Evolutionary conservation across 2,797 vertebrate genomes (phyloP).

Genomic region (Spondyliosoma cantharus): DNA sequence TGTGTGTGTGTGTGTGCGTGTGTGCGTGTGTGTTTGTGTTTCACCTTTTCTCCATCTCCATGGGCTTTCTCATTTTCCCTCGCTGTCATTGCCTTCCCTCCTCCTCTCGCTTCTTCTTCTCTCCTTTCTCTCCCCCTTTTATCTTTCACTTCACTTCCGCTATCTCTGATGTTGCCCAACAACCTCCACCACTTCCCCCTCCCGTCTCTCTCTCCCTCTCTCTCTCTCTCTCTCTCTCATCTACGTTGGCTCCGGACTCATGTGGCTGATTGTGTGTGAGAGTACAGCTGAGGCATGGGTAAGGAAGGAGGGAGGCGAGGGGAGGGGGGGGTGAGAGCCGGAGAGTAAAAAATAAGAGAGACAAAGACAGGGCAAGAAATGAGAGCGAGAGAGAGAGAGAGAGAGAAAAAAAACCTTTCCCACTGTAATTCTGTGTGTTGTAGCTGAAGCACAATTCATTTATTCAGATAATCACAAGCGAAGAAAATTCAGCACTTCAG

Average conservation of each 20-base stretch:
- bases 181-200: conserved; percentile 40
- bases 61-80: conserved; percentile 65
- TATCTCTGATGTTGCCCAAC: conserved; percentile 67
- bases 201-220: conserved; percentile 10
- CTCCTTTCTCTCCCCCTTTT: conserved; percentile 54
- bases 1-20: conserved; percentile 45
- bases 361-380: conserved; percentile 23
- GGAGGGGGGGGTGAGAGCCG: not conserved
- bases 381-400: conserved; percentile 31
- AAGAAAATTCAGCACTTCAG: conserved; percentile 6
- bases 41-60: conserved; percentile 62
- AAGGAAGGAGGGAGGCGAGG: not conserved
- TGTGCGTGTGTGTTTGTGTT: conserved; percentile 47
- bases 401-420: not conserved
- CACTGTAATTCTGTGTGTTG: conserved; percentile 24
- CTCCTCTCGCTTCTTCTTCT: conserved; percentile 38
- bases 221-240: conserved; percentile 36
- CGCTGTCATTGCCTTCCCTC: conserved; percentile 38
- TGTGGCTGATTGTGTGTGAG: conserved; percentile 61
- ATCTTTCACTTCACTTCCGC: conserved; percentile 66
- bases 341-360: conserved; percentile 38
- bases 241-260: conserved; percentile 42
- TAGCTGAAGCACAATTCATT: conserved; percentile 29
- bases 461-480: conserved; percentile 31
- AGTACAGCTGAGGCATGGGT: conserved; percentile 51